Conservation (phyloP, 37 sponge, comb jelly and placozoan genomes). For the Aplysina aerophoba region DNA sequence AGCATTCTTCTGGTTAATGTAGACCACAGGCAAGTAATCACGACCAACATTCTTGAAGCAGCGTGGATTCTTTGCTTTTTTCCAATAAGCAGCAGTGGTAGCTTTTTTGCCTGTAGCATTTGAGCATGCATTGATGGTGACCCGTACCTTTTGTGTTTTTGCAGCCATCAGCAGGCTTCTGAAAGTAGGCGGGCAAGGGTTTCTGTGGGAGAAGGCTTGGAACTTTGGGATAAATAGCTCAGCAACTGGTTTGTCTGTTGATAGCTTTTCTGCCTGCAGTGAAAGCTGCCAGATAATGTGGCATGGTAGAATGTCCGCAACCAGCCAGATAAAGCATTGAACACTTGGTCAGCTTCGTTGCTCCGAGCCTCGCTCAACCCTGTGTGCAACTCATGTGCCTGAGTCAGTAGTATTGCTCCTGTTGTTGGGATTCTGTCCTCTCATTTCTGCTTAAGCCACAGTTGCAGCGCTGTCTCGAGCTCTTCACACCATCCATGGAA, state of each 20-base stretch:
- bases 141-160: not conserved
- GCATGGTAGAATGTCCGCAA: not conserved
- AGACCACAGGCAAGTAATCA: slow-evolving; percentile 30
- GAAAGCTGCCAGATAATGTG: not conserved
- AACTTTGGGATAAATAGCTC: not conserved
- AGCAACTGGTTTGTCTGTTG: not conserved
- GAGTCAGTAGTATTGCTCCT: no score
- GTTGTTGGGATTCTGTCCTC: no score
- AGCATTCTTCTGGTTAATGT: slow-evolving; percentile 48
- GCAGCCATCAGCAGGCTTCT: slow-evolving; percentile 20
- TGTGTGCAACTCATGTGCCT: no score
- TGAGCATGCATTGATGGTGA: slow-evolving; percentile 31
- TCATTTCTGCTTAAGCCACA: no score
- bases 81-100: slow-evolving; percentile 38
- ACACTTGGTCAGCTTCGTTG: no score
- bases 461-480: no score
- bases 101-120: slow-evolving; percentile 37
- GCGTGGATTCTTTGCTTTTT: slow-evolving; percentile 44
- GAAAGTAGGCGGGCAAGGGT: slow-evolving; percentile 1
- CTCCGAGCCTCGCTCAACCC: no score
- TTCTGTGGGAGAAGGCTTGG: slow-evolving; percentile 35
- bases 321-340: no score
- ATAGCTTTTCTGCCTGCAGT: slow-evolving; percentile 13
- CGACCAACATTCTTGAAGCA: slow-evolving; percentile 51
- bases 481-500: no score